Evolutionary conservation across 2,113 vertebrate genomes (phyloP).

Genomic region (Hyperopisus bebe): DNA sequence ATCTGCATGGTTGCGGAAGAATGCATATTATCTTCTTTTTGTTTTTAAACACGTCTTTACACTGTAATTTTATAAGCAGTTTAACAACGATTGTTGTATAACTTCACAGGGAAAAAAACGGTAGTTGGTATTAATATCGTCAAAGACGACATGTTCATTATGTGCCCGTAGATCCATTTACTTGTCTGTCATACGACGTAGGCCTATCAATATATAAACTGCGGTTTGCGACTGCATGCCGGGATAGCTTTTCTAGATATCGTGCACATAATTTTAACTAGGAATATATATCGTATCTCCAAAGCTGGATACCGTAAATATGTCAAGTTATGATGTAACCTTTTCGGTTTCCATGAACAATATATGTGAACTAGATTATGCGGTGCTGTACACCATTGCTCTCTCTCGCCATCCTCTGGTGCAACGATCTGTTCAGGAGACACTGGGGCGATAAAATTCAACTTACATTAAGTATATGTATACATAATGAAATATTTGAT

Average conservation of each 20-base stretch:
- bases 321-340: background rate
- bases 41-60: background rate
- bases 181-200: background rate
- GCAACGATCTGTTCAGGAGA: background rate
- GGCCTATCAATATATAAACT: too few relatives aligned
- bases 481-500: background rate
- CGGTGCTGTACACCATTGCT: background rate
- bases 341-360: background rate
- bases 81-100: background rate
- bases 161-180: background rate
- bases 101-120: background rate
- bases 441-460: background rate
- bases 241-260: background rate
- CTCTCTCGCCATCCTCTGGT: background rate
- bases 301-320: background rate
- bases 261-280: background rate
- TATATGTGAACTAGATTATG: background rate
- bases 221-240: background rate
- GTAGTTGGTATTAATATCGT: background rate
- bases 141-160: background rate
- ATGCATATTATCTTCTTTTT: background rate
- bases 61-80: background rate
- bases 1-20: background rate
- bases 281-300: background rate
- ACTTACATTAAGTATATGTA: background rate